phyloP scores from a whole-genome alignment of 2,888 invertebrate genomes.

The Trissolcus brochymenae region DNA sequence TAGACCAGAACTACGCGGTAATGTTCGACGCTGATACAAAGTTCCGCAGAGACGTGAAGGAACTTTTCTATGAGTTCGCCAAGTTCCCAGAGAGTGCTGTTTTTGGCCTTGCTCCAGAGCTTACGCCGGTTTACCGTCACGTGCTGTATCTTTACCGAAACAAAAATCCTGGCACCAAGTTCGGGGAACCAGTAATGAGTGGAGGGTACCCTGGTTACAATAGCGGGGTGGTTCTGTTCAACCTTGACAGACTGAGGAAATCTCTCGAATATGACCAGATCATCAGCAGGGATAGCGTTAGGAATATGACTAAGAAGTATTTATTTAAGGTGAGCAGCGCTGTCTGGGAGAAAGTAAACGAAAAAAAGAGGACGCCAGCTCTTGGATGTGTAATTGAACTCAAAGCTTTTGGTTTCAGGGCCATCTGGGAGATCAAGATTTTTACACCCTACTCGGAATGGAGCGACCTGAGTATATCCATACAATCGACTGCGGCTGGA shows the following conservation, averaged over 20 bases:
- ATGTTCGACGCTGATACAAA: conserved; percentile 88
- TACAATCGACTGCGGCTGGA: conserved; percentile 86
- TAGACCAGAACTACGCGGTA: conserved; percentile 80
- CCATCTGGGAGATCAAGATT: conserved; percentile 90
- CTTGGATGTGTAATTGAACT: background rate
- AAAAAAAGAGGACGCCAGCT: background rate
- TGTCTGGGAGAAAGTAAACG: background rate
- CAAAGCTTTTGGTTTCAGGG: conserved; percentile 74
- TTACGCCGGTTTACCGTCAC: conserved; percentile 88
- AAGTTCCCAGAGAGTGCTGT: conserved; percentile 81
- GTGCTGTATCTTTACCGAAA: conserved; percentile 83
- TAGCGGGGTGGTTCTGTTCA: conserved; percentile 86
- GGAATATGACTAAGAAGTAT: conserved; percentile 80
- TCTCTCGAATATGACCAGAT: conserved; percentile 81
- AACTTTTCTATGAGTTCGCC: conserved; percentile 83
- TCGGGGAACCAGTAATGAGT: conserved; percentile 78
- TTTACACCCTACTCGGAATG: conserved; percentile 83
- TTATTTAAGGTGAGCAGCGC: conserved; percentile 77
- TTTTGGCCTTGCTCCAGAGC: conserved; percentile 85
- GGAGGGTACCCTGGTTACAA: conserved; percentile 86
- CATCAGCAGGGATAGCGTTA: conserved; percentile 78
- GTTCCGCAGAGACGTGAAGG: conserved; percentile 82
- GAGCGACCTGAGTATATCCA: conserved; percentile 85
- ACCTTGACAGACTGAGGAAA: conserved; percentile 82
- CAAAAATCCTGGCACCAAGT: conserved; percentile 80